phyloP scores from a whole-genome alignment of 2,888 invertebrate genomes.

The Aspidiotus rigidus region DNA sequence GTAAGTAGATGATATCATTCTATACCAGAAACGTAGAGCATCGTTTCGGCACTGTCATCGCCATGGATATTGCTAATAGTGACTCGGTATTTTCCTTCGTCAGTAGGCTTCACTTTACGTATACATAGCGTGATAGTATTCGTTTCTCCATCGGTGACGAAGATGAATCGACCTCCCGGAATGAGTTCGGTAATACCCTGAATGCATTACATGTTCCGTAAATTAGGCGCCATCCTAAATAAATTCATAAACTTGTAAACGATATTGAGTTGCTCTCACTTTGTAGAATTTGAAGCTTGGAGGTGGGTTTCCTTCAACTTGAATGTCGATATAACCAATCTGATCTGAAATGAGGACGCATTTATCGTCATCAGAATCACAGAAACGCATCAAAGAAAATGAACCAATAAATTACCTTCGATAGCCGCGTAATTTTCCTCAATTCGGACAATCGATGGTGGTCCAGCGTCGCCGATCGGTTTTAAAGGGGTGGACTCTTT shows the following conservation, averaged over 20 bases:
- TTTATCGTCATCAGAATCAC: conserved; percentile 11
- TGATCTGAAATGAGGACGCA: conserved; percentile 55
- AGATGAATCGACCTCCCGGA: conserved; percentile 91
- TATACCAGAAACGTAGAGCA: conserved; percentile 86
- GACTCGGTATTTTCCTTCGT: conserved; percentile 92
- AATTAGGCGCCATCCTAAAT: background rate
- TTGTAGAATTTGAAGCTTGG: conserved; percentile 94
- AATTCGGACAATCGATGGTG: conserved; percentile 82
- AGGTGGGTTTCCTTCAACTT: conserved; percentile 87
- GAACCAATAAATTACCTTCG: conserved; percentile 61
- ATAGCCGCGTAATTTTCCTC: conserved; percentile 92
- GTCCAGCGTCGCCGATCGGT: conserved; percentile 67
- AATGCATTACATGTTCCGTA: background rate
- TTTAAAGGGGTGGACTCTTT: conserved; percentile 82
- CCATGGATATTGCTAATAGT: conserved; percentile 89
- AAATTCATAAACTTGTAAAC: too few species aligned
- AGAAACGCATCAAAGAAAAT: background rate
- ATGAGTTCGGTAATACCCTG: conserved; percentile 80
- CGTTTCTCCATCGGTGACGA: conserved; percentile 85
- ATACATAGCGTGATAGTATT: conserved; percentile 89
- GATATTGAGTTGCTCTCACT: conserved; percentile 40
- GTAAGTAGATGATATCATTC: conserved; percentile 35
- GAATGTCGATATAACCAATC: conserved; percentile 84
- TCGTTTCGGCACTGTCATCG: conserved; percentile 91
- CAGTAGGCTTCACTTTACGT: conserved; percentile 89